These are phyloP conservation scores for Cephus sareptanus DNA, from an alignment of 2,888 invertebrate genomes.

Conservation along the genomic window DNA sequence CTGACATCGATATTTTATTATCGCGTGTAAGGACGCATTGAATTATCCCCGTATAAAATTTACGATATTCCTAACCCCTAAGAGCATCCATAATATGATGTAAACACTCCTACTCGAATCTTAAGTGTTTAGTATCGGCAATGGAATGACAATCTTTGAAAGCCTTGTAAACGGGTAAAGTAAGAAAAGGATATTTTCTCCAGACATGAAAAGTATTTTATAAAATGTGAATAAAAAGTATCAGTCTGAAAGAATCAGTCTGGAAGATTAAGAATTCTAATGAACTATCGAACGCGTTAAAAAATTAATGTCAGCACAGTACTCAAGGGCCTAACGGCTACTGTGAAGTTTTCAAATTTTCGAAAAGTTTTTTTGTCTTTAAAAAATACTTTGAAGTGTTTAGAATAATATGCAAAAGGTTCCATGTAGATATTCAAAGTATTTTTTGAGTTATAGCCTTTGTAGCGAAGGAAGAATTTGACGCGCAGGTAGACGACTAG, in stretches of 20 bases:
- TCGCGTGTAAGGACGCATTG: no score
- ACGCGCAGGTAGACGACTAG: no score
- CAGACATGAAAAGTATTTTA: background rate
- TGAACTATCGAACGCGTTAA: background rate
- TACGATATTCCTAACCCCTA: background rate
- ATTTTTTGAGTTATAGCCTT: no score
- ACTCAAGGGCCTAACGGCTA: no score
- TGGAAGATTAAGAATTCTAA: background rate
- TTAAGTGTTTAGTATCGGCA: background rate
- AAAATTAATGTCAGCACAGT: background rate
- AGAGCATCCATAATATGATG: background rate
- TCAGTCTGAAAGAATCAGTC: background rate
- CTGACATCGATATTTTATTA: background rate
- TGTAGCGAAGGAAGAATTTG: no score
- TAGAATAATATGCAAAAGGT: no score
- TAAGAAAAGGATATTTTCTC: background rate
- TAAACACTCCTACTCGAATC: background rate
- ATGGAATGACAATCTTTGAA: background rate
- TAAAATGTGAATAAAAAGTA: background rate
- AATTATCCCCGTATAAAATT: background rate
- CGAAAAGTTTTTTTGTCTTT: no score
- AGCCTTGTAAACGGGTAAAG: background rate
- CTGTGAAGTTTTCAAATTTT: no score
- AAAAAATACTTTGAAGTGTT: no score
- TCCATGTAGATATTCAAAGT: no score